Evolutionary conservation across 2,113 vertebrate genomes (phyloP).

Genomic region (Ramphastos sulfuratus): DNA sequence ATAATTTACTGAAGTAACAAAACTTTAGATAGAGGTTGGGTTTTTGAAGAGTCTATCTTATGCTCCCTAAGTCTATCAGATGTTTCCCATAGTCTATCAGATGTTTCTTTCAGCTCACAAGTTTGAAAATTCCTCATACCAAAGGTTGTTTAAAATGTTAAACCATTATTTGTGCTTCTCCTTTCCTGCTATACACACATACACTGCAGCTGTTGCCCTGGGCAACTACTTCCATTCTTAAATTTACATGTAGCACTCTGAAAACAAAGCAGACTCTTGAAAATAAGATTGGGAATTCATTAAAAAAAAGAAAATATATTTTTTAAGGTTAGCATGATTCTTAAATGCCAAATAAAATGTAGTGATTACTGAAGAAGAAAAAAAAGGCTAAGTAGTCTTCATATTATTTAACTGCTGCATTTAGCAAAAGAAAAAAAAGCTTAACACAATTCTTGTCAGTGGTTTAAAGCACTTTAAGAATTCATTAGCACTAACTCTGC

Average conservation of each 20-base stretch:
- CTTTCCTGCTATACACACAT: not conserved
- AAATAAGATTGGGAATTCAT: not conserved
- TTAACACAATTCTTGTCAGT: not conserved
- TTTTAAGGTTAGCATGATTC: not conserved
- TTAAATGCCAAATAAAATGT: not conserved
- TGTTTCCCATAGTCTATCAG: not conserved
- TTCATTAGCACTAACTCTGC: not conserved
- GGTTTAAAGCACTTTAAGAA: not conserved
- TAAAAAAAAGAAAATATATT: not conserved
- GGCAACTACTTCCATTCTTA: conserved; percentile 22
- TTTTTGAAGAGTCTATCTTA: not conserved
- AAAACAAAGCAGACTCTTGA: conserved; percentile 6
- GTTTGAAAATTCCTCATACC: not conserved
- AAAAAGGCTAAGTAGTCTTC: not conserved
- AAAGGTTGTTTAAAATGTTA: not conserved
- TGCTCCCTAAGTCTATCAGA: not conserved
- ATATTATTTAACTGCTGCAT: not conserved
- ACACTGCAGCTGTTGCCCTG: conserved; percentile 9
- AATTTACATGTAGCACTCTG: not conserved
- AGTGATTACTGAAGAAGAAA: not conserved
- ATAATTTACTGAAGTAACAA: not conserved
- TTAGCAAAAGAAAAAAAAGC: not conserved
- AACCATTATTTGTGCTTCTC: not conserved
- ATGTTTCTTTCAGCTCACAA: not conserved
- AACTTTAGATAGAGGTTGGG: not conserved